Conservation (phyloP, 2,888 invertebrate species). For the Troides aeacus region DNA sequence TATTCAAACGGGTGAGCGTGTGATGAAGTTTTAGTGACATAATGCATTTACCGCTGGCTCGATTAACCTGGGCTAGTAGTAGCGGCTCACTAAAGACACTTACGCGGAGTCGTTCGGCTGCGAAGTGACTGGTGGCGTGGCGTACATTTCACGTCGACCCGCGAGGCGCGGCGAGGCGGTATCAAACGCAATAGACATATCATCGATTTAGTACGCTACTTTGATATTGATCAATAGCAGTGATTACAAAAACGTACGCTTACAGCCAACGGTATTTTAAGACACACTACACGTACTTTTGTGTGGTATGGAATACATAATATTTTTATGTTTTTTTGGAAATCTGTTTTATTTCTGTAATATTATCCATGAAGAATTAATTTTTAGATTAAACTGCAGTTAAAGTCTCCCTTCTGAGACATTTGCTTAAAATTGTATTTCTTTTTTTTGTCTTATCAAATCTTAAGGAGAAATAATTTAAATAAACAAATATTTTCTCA, state of each 20-base stretch:
- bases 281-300: not conserved
- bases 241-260: slow-evolving; percentile 46
- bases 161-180: slow-evolving; percentile 40
- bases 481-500: no score
- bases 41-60: slow-evolving; percentile 72
- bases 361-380: no score
- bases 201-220: slow-evolving; percentile 53
- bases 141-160: slow-evolving; percentile 56
- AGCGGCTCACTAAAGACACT: slow-evolving; percentile 57
- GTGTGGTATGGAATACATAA: not conserved
- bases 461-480: no score
- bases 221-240: slow-evolving; percentile 54
- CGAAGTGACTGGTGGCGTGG: slow-evolving; percentile 48
- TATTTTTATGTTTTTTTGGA: not conserved
- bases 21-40: slow-evolving; percentile 76
- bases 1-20: slow-evolving; percentile 55
- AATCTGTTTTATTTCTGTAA: no score
- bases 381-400: not conserved
- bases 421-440: no score
- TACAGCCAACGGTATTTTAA: slow-evolving; percentile 30
- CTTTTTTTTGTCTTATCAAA: no score
- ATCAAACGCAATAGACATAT: slow-evolving; percentile 46
- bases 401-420: no score
- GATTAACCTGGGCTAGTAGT: slow-evolving; percentile 61
- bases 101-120: slow-evolving; percentile 48